Evolutionary conservation across 2,113 vertebrate genomes (phyloP).

Genomic region (Hydrochoerus hydrochaeris): DNA sequence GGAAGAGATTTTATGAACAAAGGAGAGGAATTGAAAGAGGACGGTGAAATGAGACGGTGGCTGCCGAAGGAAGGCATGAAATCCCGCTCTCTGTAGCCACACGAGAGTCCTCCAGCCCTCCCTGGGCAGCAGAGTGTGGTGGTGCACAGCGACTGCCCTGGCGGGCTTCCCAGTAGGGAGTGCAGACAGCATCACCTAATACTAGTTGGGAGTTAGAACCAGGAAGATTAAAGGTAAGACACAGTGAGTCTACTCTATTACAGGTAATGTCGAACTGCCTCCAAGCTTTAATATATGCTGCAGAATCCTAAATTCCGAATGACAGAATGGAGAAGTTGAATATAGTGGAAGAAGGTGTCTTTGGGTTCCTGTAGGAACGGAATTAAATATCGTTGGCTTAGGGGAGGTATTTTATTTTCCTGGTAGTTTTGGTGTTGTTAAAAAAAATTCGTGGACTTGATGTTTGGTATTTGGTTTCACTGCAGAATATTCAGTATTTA

Average conservation of each 20-base stretch:
- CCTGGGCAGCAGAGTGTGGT: not conserved
- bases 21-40: not conserved
- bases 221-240: not conserved
- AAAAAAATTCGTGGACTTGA: not conserved
- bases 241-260: not conserved
- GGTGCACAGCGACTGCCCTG: not conserved
- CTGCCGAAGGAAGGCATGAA: not conserved
- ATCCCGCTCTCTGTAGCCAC: not conserved
- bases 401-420: not conserved
- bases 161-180: not conserved
- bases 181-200: not conserved
- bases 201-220: not conserved
- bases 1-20: not conserved
- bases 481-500: not conserved
- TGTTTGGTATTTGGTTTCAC: not conserved
- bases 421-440: not conserved
- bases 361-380: not conserved
- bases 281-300: not conserved
- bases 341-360: not conserved
- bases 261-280: not conserved
- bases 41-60: not conserved
- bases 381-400: not conserved
- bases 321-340: not conserved
- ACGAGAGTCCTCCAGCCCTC: not conserved
- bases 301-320: not conserved